Evolutionary conservation across 2,113 vertebrate species (phyloP).

Genomic region (Salminus brasiliensis): DNA sequence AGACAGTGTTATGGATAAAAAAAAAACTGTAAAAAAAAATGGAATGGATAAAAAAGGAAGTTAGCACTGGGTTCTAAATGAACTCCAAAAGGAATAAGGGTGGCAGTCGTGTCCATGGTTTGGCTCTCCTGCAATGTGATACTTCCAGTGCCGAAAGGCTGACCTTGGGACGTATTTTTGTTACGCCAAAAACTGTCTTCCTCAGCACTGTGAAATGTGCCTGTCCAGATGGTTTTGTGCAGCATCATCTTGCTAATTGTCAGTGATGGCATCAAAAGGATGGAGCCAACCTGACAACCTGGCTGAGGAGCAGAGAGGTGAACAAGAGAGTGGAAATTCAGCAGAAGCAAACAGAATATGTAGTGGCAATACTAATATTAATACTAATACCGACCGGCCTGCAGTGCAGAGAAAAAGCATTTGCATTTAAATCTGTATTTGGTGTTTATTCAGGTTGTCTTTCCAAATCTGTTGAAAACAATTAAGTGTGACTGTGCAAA

Average conservation of each 20-base stretch:
- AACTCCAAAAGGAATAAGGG: constrained; percentile 16
- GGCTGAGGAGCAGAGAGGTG: constrained; percentile 78
- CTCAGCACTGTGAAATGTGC: constrained; percentile 77
- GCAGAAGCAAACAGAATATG: neutral
- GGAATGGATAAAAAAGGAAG: neutral
- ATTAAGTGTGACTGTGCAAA: no score
- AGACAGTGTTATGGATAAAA: constrained; percentile 12
- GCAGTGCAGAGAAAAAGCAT: no score
- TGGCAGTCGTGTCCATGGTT: constrained; percentile 47
- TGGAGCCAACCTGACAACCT: constrained; percentile 78
- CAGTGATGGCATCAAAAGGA: constrained; percentile 82
- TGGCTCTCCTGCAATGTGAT: constrained; percentile 71
- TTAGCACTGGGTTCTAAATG: neutral
- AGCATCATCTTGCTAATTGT: constrained; percentile 82
- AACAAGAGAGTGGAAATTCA: constrained; percentile 41
- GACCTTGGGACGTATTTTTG: constrained; percentile 82
- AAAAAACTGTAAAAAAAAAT: neutral
- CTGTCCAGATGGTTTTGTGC: constrained; percentile 83
- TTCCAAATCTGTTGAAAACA: no score
- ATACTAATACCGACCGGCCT: neutral
- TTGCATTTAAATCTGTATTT: no score
- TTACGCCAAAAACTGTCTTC: constrained; percentile 75
- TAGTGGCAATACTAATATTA: neutral
- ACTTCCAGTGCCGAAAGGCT: constrained; percentile 73
- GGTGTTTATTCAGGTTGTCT: no score